Conservation (phyloP, 2,888 invertebrate genomes). For the Cheilosia scutellata region DNA sequence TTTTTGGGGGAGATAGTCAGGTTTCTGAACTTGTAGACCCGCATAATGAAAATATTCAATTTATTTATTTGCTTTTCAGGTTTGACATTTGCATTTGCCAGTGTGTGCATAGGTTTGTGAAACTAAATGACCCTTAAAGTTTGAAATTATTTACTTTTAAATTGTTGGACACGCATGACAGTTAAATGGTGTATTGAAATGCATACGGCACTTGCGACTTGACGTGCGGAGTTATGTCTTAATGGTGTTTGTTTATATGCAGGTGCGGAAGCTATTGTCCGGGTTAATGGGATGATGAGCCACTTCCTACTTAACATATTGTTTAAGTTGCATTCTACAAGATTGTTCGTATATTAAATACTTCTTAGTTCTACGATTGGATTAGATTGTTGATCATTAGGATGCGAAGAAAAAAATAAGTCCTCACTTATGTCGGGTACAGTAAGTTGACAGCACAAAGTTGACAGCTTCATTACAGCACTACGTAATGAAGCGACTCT, state of each 20-base stretch:
- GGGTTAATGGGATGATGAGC: conserved; percentile 47
- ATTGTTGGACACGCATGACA: conserved; percentile 28
- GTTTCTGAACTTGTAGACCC: conserved; percentile 71
- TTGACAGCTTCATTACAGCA: too few species aligned
- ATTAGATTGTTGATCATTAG: too few species aligned
- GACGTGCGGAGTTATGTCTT: background rate
- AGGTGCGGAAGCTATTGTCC: conserved; percentile 38
- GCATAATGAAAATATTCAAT: conserved; percentile 60
- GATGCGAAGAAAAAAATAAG: too few species aligned
- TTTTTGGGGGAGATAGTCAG: conserved; percentile 52
- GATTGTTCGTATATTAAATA: background rate
- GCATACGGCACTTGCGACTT: conserved; percentile 8
- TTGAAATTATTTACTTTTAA: conserved; percentile 27
- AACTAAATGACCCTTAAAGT: conserved; percentile 36
- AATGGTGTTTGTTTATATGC: conserved; percentile 4
- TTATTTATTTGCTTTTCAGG: conserved; percentile 55
- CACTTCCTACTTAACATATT: conserved; percentile 37
- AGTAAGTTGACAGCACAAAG: too few species aligned
- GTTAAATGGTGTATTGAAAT: conserved; percentile 11
- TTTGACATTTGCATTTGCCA: conserved; percentile 6
- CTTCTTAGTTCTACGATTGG: too few species aligned
- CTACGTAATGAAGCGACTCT: too few species aligned
- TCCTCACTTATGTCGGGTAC: too few species aligned
- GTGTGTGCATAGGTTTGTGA: background rate
- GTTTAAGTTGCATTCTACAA: background rate